phyloP scores from a whole-genome alignment of 1,140 invertebrate species.

The silkworm (Bombyx mori) region DNA sequence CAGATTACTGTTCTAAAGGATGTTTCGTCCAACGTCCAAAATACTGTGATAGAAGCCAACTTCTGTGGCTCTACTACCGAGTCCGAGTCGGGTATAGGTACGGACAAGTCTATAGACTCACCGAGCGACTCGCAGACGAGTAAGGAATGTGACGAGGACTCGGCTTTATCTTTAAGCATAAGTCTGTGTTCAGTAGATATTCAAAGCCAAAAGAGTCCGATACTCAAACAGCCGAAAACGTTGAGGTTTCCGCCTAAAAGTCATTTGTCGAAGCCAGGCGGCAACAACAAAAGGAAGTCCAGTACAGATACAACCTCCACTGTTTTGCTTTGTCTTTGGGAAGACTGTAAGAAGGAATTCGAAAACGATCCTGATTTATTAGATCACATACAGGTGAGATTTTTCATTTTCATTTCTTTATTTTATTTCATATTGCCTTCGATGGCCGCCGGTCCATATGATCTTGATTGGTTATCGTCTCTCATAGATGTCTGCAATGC shows the following conservation, averaged over 20 bases:
- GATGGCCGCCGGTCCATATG: not conserved
- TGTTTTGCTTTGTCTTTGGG: slow-evolving; percentile 82
- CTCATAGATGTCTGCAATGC: not conserved
- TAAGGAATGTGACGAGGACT: slow-evolving; percentile 68
- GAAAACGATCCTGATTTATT: slow-evolving; percentile 85
- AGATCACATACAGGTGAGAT: slow-evolving; percentile 88
- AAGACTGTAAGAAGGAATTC: slow-evolving; percentile 84
- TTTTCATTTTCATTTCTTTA: slow-evolving; percentile 6
- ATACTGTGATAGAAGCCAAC: slow-evolving; percentile 59
- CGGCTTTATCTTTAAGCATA: slow-evolving; percentile 57
- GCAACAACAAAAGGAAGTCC: slow-evolving; percentile 40
- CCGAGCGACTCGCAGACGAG: slow-evolving; percentile 63
- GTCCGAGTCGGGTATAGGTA: slow-evolving; percentile 63
- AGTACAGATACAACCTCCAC: slow-evolving; percentile 46
- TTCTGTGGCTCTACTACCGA: slow-evolving; percentile 55
- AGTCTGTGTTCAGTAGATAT: slow-evolving; percentile 57
- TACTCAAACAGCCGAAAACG: slow-evolving; percentile 82
- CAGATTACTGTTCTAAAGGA: slow-evolving; percentile 65
- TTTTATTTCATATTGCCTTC: not conserved
- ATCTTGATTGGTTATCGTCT: not conserved
- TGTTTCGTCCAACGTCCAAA: slow-evolving; percentile 58
- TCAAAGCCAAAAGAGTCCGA: slow-evolving; percentile 73
- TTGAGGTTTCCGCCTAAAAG: slow-evolving; percentile 79
- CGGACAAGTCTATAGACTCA: slow-evolving; percentile 64
- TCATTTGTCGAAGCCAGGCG: slow-evolving; percentile 25